Evolutionary conservation across 2,888 invertebrate species (phyloP), one percentile per base, ranked within the genome.

Genomic region (Zaprionus obscuricornis): DNA sequence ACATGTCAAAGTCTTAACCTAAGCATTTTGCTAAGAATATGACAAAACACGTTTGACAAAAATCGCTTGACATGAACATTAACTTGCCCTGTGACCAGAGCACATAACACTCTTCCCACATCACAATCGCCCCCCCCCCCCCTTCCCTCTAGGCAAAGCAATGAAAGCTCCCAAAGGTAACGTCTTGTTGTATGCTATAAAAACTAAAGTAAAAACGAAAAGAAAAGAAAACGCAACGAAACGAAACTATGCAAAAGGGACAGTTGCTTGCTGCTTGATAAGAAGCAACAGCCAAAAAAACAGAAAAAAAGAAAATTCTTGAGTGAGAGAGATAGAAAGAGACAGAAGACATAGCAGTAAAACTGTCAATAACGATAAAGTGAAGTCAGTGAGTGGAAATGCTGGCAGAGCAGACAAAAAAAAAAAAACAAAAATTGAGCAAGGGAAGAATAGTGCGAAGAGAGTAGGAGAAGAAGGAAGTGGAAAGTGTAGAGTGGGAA

Each of bases 341-440:
- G 58, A 52, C 68, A 34, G 42, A 70, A 5, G 14, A 37, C 27
- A 26, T 22, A 31, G 45, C 47, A 73, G 74, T 74, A 68, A 76
- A 83, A 75, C 83, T 79, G 79, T 85, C 85, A 85, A 79, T 83
- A 75, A 79, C 83, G 85, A 85, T 78, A 78, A 78, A 85, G 43
- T 57, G 51, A 73, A 70, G 60, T 51, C 51, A 59, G 36, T 50
- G 40, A 56, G 39, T 34, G 52, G 39, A 49, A 55, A 52, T 36
- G 26, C n/a, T n/a, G n/a, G n/a, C n/a, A n/a, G n/a, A n/a, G n/a
- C n/a, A n/a, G n/a, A n/a, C n/a, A n/a, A n/a, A n/a, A n/a, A n/a
- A n/a, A n/a, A n/a, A n/a, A n/a, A n/a, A n/a, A n/a, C n/a, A n/a
- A n/a, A n/a, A n/a, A n/a, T n/a, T n/a, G n/a, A n/a, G n/a, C n/a